Base-by-base conservation (phyloP, 2,113 vertebrate genomes). In the Pelecanus crispus region DNA sequence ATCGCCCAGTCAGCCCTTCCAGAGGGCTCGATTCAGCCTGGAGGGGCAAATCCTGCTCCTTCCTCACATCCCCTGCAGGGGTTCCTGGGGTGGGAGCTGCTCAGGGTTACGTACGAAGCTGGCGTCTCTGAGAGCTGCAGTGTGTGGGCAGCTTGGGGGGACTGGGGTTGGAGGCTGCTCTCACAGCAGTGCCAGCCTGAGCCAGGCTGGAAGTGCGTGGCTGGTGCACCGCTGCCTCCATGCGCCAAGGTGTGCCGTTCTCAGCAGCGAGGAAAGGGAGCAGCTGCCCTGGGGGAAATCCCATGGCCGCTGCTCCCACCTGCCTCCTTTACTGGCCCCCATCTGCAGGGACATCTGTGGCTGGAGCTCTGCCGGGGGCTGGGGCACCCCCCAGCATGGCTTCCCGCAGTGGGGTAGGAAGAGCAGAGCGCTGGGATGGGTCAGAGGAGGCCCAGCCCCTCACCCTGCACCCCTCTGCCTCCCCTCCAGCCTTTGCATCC, bases 181-280 rank as follows among this genome's bases (percentile, higher is more conserved):
- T 40, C 2, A 1, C 13, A 19, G 47, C 45, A 34, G 31, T n/a
- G 32, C 70, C 55, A 49, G 47, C 61, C 55, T 68, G 20, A 83
- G 62, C 47, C 1, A 1, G 29, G 44, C 73, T 90, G 70, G 66
- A 79, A 66, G n/a, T 1, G 0, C 0, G 7, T 8, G 40, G 2
- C 50, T 52, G 81, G 9, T 38, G 26, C 29, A 28, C 22, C 8
- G 67, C 81, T 42, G 45, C 10, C 21, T 49, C 75, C 0, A 0
- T 53, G 66, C 58, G 49, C 11, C 0, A 2, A 61, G 20, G 3
- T 49, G 61, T 38, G 13, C 4, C 0, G 0, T 40, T 66, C 70
- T 79, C 70, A 70, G 73, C 42, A 62, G 42, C 4, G 1, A 74
- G 49, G 28, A 45, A 36, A 42, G 15, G 47, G 29, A 67, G 34